phyloP scores from a whole-genome alignment of 2,797 vertebrate genomes.

The Saguinus oedipus region DNA sequence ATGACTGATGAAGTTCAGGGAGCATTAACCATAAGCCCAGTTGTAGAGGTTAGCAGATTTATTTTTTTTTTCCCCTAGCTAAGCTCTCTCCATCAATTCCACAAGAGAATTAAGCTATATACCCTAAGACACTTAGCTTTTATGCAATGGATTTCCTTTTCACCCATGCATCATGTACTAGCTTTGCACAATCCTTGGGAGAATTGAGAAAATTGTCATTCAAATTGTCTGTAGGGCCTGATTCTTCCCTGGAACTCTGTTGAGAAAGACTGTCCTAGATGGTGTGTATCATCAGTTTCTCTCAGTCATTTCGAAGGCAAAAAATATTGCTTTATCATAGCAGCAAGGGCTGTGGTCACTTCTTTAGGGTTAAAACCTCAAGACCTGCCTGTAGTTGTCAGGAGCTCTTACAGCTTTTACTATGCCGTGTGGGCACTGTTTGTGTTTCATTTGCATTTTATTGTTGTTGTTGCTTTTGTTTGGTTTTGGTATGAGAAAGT shows the following conservation, averaged over 20 bases:
- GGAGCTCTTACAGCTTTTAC: slow-evolving; percentile 78
- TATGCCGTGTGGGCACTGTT: slow-evolving; percentile 82
- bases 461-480: not conserved
- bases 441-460: not conserved
- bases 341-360: not conserved
- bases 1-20: not conserved
- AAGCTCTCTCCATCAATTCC: not conserved
- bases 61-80: slow-evolving; percentile 10
- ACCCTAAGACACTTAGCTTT: not conserved
- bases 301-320: not conserved
- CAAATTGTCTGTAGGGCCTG: not conserved
- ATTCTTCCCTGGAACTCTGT: not conserved
- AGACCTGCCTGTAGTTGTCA: slow-evolving; percentile 79
- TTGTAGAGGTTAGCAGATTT: not conserved
- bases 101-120: not conserved
- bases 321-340: not conserved
- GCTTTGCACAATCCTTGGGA: not conserved
- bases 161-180: not conserved
- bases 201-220: not conserved
- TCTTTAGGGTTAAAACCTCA: slow-evolving; percentile 26
- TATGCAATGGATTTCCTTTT: not conserved
- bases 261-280: not conserved
- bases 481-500: not conserved
- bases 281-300: not conserved
- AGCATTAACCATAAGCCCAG: not conserved